These are phyloP conservation scores for Zygaena filipendulae DNA, from an alignment of 2,888 invertebrate species.

Conservation along the genomic window DNA sequence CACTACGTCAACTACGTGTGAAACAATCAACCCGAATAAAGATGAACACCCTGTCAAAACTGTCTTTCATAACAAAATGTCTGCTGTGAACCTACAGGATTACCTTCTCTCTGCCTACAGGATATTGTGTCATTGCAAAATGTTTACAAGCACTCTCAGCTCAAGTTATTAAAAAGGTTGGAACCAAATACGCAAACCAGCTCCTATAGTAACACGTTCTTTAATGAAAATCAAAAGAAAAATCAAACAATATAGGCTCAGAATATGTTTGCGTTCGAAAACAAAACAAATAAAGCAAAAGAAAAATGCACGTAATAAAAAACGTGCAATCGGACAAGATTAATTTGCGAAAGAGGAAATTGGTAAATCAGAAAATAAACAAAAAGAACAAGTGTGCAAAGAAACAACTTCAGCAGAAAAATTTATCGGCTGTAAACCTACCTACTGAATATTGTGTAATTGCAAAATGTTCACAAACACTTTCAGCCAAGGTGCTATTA, in stretches of 20 bases:
- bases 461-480: constrained; percentile 22
- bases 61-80: constrained; percentile 14
- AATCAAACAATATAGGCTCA: too few species aligned
- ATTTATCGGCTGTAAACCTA: constrained; percentile 16
- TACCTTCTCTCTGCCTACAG: too few species aligned
- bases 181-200: not conserved
- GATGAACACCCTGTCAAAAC: constrained; percentile 6
- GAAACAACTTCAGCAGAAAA: constrained; percentile 4
- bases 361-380: too few species aligned
- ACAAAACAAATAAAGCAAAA: too few species aligned
- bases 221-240: too few species aligned
- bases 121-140: constrained; percentile 24
- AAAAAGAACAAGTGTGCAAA: too few species aligned
- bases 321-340: too few species aligned
- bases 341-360: too few species aligned
- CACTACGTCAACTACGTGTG: too few species aligned
- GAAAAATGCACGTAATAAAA: too few species aligned
- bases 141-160: constrained; percentile 20
- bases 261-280: too few species aligned
- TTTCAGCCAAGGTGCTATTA: constrained; percentile 21
- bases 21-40: constrained; percentile 1
- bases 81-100: constrained; percentile 16
- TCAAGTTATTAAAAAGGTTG: constrained; percentile 23
- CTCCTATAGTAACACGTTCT: too few species aligned
- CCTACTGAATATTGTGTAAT: constrained; percentile 24